Conservation (phyloP, 2,888 invertebrate genomes). For the Charanyca ferruginea region DNA sequence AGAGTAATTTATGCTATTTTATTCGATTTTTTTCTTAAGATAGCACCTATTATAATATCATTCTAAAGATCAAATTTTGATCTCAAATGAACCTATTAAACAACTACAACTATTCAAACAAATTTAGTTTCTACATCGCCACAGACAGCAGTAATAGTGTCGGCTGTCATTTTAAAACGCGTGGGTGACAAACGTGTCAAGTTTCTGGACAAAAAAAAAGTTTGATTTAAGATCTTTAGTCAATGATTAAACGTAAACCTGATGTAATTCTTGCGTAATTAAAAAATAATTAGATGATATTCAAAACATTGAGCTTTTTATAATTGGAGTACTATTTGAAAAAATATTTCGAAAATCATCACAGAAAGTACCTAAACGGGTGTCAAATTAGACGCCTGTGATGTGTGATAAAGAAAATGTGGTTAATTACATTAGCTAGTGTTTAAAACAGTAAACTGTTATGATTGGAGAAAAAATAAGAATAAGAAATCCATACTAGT, state of each 20-base stretch:
- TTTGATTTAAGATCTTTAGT: conserved; percentile 45
- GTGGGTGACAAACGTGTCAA: conserved; percentile 68
- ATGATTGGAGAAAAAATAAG: conserved; percentile 6
- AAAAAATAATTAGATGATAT: conserved; percentile 56
- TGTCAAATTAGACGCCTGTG: no score
- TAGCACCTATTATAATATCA: neutral
- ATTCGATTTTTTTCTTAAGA: neutral
- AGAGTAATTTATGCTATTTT: neutral
- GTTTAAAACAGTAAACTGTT: conserved; percentile 34
- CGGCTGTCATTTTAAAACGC: conserved; percentile 74
- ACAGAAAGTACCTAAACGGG: neutral
- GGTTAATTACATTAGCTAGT: conserved; percentile 57
- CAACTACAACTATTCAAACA: conserved; percentile 35
- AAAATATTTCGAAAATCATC: neutral
- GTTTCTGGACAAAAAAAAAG: conserved; percentile 36
- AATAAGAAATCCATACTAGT: no score
- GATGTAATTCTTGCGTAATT: conserved; percentile 49
- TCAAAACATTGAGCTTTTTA: conserved; percentile 34
- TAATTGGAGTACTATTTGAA: conserved; percentile 3
- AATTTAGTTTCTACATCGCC: conserved; percentile 45
- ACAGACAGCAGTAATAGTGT: conserved; percentile 68
- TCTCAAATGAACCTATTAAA: conserved; percentile 23
- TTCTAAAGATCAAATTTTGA: conserved; percentile 1
- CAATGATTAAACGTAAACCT: conserved; percentile 45
- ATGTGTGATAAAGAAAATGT: neutral